A percentile compares a stretch with the other conserved stretches of the same genome.
Evolutionary conservation across 1,140 invertebrate genomes (phyloP).

Genomic region (Zaprionus nigranus): DNA sequence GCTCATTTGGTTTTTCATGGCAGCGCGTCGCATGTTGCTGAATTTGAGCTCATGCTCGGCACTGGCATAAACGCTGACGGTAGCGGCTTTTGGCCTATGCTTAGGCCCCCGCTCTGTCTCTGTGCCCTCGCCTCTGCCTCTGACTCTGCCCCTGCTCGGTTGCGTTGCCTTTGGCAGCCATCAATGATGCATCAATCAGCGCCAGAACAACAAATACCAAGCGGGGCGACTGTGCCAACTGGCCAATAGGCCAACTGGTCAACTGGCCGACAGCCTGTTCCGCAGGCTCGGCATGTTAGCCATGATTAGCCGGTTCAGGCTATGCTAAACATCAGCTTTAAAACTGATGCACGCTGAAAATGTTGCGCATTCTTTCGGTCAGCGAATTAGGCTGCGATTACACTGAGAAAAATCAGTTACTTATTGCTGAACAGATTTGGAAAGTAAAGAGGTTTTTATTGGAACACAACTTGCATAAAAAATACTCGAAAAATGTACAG

Average conservation of each 20-base stretch:
- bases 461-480: not conserved
- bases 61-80: constrained; percentile 14
- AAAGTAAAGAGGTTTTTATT: not conserved
- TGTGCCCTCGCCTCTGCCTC: no score
- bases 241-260: not conserved
- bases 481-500: no score
- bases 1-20: constrained; percentile 57
- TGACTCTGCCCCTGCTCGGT: not conserved
- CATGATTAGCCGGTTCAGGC: constrained; percentile 32
- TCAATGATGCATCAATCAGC: constrained; percentile 66
- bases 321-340: not conserved
- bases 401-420: constrained; percentile 1
- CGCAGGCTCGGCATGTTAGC: constrained; percentile 14
- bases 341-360: not conserved
- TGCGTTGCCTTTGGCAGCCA: constrained; percentile 41
- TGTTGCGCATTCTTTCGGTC: constrained; percentile 8
- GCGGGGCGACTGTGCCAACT: not conserved
- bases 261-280: not conserved
- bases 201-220: constrained; percentile 38
- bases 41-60: constrained; percentile 40
- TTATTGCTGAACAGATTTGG: not conserved
- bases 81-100: not conserved
- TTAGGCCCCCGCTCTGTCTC: not conserved
- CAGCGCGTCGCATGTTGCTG: constrained; percentile 39
- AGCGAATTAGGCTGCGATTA: not conserved